Evolutionary conservation across 2,888 invertebrate genomes (phyloP).

Genomic region (Helleia helle): DNA sequence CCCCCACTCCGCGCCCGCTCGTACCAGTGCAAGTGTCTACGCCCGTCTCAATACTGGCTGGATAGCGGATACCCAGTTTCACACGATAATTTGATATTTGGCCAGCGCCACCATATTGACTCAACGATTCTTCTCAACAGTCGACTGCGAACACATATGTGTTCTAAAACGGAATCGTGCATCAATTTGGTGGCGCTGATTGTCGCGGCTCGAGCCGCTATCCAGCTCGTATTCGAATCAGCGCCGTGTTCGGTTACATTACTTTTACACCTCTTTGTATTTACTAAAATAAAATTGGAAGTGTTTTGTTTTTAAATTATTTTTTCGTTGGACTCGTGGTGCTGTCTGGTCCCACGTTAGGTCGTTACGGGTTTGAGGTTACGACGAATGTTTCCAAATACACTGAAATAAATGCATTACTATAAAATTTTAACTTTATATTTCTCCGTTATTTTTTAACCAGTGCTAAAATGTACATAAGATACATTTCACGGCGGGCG

Average conservation of each 20-base stretch:
- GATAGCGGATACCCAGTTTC: constrained; percentile 8
- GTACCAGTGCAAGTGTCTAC: constrained; percentile 3
- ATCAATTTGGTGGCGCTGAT: constrained; percentile 5
- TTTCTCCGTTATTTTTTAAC: too few relatives aligned
- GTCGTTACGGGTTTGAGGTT: background rate
- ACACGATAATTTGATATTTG: constrained; percentile 1
- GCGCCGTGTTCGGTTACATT: background rate
- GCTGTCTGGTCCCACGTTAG: background rate
- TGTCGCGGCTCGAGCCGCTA: background rate
- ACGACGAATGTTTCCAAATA: background rate
- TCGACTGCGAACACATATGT: too few relatives aligned
- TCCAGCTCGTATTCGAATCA: constrained; percentile 2
- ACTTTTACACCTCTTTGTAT: constrained; percentile 8
- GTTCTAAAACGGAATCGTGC: too few relatives aligned
- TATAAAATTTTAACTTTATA: too few relatives aligned
- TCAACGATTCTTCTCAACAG: too few relatives aligned
- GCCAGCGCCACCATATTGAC: constrained; percentile 1
- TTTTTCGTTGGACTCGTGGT: constrained; percentile 1
- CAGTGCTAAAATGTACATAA: too few relatives aligned
- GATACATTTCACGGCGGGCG: too few relatives aligned
- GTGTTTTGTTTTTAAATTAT: constrained; percentile 6
- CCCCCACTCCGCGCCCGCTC: constrained; percentile 17
- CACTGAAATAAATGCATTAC: too few relatives aligned
- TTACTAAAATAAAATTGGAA: constrained; percentile 8
- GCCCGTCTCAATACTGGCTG: background rate